Base-by-base conservation (phyloP, 2,113 vertebrate species). In the Phalacrocorax brasilianus region DNA sequence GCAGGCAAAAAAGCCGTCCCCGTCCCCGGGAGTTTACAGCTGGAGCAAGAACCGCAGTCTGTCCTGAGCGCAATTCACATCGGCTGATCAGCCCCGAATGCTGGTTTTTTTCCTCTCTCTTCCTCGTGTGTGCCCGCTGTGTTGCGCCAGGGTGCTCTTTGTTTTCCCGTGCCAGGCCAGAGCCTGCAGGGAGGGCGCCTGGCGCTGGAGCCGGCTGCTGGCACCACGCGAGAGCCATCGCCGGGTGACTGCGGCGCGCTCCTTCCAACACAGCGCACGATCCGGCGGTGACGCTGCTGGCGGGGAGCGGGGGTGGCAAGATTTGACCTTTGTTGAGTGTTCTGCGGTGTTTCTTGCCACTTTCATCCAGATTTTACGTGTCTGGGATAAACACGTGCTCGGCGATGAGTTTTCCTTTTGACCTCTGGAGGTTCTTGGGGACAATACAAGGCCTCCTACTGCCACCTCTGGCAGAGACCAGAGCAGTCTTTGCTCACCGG, bases 41-140 rank as follows among this genome's bases (percentile, higher is more conserved):
- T 71, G 76, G 80, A 71, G 59, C n/a, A 52, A 79, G 59, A 92
- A 16, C 44, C 2, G 1, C 8, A 5, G 8, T 49, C 79, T 55
- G 55, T n/a, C 73, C 56, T 0, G 0, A 49, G 68, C 0, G 0
- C 32, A 17, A 3, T 62, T 91, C 59, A 10, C 1, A 4, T 15
- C 47, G 56, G 42, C 13, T 5, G 5, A 4, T 50, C 3, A 3
- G 21, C 30, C 32, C 35, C 3, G 12, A 58, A 9, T 10, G 38
- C 28, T 12, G 7, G 0, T 42, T 83, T 68, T 68, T 80, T 6
- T 2, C 8, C 21, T 59, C 44, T 45, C 16, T 53, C 21, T 24
- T 81, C 44, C 26, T 52, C 0, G 0, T 24, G 79, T 1, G 0
- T 62, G 22, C 40, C 55, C 4, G 1, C 59, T 47, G 40, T 4